Percentiles rank a stretch among this genome's conserved stretches.
Evolutionary conservation across 2,113 vertebrate species (phyloP).

Genomic region (Hipposideros armiger): DNA sequence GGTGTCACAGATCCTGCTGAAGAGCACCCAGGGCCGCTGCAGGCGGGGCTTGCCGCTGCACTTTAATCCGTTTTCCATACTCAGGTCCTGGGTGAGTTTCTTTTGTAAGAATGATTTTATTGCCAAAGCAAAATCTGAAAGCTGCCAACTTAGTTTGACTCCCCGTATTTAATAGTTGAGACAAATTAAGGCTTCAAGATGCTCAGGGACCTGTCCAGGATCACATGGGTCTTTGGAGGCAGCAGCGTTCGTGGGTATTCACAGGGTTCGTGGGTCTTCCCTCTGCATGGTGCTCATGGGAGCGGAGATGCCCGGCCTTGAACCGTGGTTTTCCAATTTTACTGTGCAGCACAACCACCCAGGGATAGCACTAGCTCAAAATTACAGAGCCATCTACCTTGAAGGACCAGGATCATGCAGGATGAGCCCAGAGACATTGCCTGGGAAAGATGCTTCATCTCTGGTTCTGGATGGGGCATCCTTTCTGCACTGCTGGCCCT

Average conservation of each 20-base stretch:
- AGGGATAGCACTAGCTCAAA: neutral
- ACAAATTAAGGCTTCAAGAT: neutral
- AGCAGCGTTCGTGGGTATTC: neutral
- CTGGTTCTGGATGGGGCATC: neutral
- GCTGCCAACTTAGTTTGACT: neutral
- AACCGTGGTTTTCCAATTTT: neutral
- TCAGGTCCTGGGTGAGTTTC: neutral
- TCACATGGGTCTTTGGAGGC: neutral
- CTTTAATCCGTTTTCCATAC: neutral
- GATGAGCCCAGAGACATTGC: neutral
- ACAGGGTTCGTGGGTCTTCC: neutral
- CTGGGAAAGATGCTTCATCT: neutral
- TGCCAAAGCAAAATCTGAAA: slow-evolving; percentile 32
- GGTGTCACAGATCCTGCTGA: neutral
- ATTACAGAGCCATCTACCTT: neutral
- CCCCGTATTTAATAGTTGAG: neutral
- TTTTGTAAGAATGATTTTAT: neutral
- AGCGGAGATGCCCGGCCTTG: neutral
- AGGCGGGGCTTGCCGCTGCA: no score
- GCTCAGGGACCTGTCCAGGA: neutral
- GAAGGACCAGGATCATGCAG: neutral
- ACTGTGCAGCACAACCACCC: neutral
- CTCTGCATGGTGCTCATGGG: no score
- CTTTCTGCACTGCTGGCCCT: neutral
- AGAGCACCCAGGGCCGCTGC: neutral